Conservation (phyloP, 2,113 vertebrate species). For the Riparia riparia region DNA sequence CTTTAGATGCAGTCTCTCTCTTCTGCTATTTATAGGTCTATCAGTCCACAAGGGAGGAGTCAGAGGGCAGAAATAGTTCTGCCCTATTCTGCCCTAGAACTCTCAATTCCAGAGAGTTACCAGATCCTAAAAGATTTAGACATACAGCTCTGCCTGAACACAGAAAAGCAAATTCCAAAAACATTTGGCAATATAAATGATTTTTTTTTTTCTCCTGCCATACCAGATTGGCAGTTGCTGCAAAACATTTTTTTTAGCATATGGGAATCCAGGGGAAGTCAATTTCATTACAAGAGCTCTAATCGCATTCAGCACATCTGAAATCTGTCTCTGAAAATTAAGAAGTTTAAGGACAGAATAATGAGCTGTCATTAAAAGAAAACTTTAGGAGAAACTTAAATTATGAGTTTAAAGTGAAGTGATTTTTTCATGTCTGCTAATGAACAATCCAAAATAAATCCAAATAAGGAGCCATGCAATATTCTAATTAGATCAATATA, state of each 20-base stretch:
- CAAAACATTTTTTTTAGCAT: not conserved
- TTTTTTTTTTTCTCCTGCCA: not conserved
- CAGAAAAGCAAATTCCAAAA: not conserved
- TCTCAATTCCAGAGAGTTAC: not conserved
- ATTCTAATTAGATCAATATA: not conserved
- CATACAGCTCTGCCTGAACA: not conserved
- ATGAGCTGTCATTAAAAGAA: not conserved
- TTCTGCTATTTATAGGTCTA: not conserved
- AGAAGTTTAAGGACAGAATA: not conserved
- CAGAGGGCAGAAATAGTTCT: not conserved
- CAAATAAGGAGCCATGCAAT: not conserved
- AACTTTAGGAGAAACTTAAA: not conserved
- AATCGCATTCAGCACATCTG: not conserved
- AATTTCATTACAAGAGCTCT: not conserved
- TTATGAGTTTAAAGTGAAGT: not conserved
- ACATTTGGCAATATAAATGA: not conserved
- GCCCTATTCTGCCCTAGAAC: too few species aligned
- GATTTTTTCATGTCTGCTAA: not conserved
- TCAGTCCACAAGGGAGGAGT: not conserved
- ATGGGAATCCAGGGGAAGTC: not conserved
- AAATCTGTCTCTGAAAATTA: not conserved
- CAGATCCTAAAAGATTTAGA: not conserved
- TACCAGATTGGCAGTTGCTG: not conserved
- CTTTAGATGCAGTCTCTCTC: not conserved
- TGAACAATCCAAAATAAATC: not conserved